Evolutionary conservation across 1,140 invertebrate species (phyloP).

Genomic region (Zaprionus kolodkinae): DNA sequence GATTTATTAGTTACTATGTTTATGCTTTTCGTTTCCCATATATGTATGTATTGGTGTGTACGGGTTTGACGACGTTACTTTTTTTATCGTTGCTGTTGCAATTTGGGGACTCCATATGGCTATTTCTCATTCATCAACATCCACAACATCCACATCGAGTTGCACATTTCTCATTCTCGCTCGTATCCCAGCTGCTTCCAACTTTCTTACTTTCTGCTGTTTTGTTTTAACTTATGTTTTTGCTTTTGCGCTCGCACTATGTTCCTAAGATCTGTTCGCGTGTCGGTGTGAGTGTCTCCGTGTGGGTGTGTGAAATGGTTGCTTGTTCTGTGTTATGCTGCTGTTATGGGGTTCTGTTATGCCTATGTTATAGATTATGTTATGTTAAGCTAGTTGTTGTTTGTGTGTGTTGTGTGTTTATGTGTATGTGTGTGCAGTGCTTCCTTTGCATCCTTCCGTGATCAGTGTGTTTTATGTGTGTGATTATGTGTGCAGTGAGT

Average conservation of each 20-base stretch:
- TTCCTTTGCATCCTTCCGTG: conserved; percentile 18
- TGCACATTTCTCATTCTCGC: conserved; percentile 10
- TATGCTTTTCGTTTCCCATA: conserved; percentile 53
- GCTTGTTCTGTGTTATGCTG: conserved; percentile 9
- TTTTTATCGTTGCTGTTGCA: conserved; percentile 53
- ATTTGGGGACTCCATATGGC: conserved; percentile 55
- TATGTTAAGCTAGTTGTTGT: conserved; percentile 25
- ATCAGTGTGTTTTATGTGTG: conserved; percentile 9
- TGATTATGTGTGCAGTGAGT: conserved; percentile 22
- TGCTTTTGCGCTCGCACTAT: conserved; percentile 57
- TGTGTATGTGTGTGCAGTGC: conserved; percentile 34
- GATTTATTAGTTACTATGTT: conserved; percentile 70
- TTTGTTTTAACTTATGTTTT: neutral
- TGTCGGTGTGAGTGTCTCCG: conserved; percentile 8
- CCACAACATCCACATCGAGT: conserved; percentile 29
- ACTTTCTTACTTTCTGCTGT: conserved; percentile 18
- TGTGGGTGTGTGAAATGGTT: conserved; percentile 14
- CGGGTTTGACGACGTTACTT: conserved; percentile 1
- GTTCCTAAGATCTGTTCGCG: conserved; percentile 37
- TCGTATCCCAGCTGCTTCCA: conserved; percentile 7
- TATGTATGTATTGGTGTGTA: conserved; percentile 9
- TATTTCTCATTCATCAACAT: conserved; percentile 38
- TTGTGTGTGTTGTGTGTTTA: conserved; percentile 2
- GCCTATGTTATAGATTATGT: conserved; percentile 10
- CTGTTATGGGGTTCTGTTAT: conserved; percentile 25